Evolutionary conservation across 2,113 vertebrate genomes (phyloP).

Genomic region (Rissa tridactyla): DNA sequence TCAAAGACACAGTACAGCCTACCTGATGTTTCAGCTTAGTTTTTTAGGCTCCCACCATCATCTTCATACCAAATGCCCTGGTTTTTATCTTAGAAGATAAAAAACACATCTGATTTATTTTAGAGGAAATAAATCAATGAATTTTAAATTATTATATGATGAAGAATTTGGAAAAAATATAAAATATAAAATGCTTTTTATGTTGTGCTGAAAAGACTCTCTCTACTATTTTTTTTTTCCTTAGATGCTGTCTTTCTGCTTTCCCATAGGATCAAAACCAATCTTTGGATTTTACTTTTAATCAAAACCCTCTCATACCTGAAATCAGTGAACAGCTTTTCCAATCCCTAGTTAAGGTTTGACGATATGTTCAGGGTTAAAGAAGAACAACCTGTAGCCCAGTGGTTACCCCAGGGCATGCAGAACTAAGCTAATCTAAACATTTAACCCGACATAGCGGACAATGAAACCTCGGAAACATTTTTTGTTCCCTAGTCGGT

Average conservation of each 20-base stretch:
- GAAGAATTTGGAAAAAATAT: not conserved
- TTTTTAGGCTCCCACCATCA: not conserved
- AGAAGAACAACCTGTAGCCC: not conserved
- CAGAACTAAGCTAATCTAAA: not conserved
- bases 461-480: fast-evolving
- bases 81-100: not conserved
- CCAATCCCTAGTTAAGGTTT: not conserved
- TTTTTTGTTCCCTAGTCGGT: fast-evolving
- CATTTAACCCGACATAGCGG: not conserved
- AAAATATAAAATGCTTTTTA: not conserved
- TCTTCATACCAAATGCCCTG: not conserved
- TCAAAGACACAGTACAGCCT: not conserved
- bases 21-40: not conserved
- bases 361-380: fast-evolving
- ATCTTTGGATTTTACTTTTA: not conserved
- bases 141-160: not conserved
- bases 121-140: not conserved
- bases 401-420: not conserved
- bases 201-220: not conserved
- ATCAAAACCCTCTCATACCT: not conserved
- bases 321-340: not conserved
- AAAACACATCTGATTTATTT: not conserved
- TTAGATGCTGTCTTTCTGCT: not conserved
- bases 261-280: not conserved
- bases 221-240: not conserved